These are phyloP conservation scores for Phaethornis superciliosus DNA, from an alignment of 2,113 vertebrate genomes.

Conservation along the genomic window DNA sequence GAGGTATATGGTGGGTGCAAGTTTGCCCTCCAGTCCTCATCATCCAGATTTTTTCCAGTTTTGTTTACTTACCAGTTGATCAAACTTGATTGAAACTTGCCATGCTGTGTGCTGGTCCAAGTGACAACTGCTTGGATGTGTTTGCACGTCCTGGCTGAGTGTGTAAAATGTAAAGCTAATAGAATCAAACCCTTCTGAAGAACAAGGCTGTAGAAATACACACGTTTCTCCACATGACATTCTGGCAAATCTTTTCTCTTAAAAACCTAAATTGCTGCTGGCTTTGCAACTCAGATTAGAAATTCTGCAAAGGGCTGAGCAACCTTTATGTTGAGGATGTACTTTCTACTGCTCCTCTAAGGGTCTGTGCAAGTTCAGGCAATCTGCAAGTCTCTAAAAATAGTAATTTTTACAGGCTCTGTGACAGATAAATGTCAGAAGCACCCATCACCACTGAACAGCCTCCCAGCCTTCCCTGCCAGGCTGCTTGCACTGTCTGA, in stretches of 20 bases:
- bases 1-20: not conserved
- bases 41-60: not conserved
- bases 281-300: not conserved
- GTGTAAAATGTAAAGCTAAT: not conserved
- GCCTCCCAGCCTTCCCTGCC: fast-evolving
- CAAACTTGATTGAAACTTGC: not conserved
- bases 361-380: not conserved
- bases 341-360: not conserved
- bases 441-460: fast-evolving
- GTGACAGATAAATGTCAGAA: not conserved
- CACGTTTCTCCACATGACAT: not conserved
- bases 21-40: not conserved
- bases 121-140: not conserved
- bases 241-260: not conserved
- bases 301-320: not conserved
- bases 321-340: not conserved
- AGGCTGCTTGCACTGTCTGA: fast-evolving
- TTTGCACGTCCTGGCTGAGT: fast-evolving
- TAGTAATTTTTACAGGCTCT: not conserved
- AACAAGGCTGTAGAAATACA: not conserved
- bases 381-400: not conserved
- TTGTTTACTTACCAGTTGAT: not conserved
- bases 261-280: not conserved
- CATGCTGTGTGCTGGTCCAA: not conserved
- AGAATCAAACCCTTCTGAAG: not conserved